Conservation (phyloP, 2,113 vertebrate species). For the Eulacestoma nigropectus region DNA sequence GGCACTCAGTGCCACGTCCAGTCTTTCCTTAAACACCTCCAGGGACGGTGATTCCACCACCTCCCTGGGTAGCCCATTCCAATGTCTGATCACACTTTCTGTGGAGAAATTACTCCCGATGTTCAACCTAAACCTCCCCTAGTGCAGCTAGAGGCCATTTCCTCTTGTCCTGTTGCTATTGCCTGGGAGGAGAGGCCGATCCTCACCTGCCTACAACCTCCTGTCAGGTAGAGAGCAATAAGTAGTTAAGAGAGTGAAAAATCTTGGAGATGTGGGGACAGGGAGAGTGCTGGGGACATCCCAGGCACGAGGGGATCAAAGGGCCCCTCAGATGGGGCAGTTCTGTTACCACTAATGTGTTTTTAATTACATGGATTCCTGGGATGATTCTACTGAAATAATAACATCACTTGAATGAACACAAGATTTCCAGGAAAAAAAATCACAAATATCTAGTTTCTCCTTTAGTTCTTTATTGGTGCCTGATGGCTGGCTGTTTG, state of each 20-base stretch:
- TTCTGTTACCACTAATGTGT: neutral
- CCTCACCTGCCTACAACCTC: neutral
- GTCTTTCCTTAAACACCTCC: too few species aligned
- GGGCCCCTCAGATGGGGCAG: rapidly evolving
- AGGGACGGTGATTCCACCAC: neutral
- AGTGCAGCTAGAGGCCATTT: neutral
- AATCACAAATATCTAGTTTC: neutral
- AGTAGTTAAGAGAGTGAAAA: neutral
- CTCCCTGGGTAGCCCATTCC: neutral
- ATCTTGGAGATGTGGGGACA: rapidly evolving
- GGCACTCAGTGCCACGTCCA: neutral
- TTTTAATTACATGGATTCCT: neutral
- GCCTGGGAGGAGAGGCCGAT: neutral
- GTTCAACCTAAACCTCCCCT: neutral
- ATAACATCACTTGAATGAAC: neutral
- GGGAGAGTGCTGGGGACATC: rapidly evolving
- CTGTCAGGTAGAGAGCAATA: neutral
- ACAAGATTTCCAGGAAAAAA: neutral
- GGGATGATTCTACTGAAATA: neutral
- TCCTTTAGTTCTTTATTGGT: neutral
- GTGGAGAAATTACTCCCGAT: neutral
- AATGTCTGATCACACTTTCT: neutral
- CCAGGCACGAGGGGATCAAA: neutral
- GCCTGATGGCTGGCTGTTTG: neutral
- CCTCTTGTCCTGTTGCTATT: neutral